Evolutionary conservation across 2,113 vertebrate genomes (phyloP).

Genomic region (Ochotona curzoniae): DNA sequence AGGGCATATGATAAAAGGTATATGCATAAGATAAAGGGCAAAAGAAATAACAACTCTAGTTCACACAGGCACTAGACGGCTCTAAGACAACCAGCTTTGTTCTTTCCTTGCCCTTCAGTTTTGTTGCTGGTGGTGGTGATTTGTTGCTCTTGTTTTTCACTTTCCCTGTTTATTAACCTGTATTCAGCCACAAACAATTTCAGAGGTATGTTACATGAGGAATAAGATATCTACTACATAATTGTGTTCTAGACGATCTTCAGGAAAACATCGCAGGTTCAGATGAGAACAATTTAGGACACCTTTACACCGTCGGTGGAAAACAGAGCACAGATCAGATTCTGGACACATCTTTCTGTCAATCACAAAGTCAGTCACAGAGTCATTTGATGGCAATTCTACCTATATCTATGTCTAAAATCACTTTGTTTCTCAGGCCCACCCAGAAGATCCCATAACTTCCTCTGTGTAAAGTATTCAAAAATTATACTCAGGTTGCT

Average conservation of each 20-base stretch:
- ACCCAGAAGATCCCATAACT: not conserved
- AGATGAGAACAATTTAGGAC: not conserved
- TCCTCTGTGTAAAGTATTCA: not conserved
- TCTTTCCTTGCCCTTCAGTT: not conserved
- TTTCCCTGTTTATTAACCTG: not conserved
- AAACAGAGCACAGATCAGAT: not conserved
- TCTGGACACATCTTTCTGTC: not conserved
- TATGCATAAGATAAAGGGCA: not conserved
- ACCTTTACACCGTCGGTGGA: not conserved
- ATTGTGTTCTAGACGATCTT: not conserved
- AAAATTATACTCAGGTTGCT: not conserved
- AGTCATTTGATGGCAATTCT: not conserved
- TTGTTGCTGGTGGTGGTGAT: not conserved
- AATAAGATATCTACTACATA: not conserved
- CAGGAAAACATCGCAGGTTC: not conserved
- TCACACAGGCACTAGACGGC: not conserved
- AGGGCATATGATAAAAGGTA: not conserved
- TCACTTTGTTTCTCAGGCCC: not conserved
- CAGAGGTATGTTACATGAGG: not conserved
- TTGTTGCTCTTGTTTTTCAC: not conserved
- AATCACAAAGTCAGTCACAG: not conserved
- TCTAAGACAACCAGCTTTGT: not conserved
- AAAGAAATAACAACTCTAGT: not conserved
- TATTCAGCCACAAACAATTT: not conserved
- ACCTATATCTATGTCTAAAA: not conserved